Conservation (phyloP, 2,113 vertebrate species). For the Gambusia holbrooki region DNA sequence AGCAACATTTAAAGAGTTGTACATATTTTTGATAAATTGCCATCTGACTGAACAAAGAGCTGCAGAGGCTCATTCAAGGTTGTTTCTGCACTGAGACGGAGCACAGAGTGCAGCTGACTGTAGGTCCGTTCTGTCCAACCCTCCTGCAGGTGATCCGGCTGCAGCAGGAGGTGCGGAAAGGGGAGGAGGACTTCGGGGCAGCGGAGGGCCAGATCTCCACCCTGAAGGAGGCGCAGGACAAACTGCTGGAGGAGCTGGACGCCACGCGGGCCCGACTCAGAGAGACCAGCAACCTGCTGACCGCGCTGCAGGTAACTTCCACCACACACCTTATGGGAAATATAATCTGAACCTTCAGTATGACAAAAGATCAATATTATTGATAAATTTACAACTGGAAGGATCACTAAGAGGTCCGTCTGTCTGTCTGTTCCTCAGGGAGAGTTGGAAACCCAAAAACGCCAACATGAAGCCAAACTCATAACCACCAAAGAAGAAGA, state of each 20-base stretch:
- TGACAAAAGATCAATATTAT: too few species aligned
- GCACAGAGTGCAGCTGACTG: neutral
- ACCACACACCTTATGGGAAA: too few species aligned
- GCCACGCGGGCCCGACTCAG: slow-evolving; percentile 87
- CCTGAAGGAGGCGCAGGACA: slow-evolving; percentile 93
- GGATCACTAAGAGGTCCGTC: neutral
- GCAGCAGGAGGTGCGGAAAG: slow-evolving; percentile 88
- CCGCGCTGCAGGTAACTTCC: slow-evolving; percentile 86
- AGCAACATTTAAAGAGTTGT: neutral
- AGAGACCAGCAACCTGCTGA: slow-evolving; percentile 93
- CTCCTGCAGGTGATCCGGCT: slow-evolving; percentile 84
- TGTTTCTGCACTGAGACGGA: slow-evolving; percentile 24
- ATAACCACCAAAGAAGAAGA: slow-evolving; percentile 91
- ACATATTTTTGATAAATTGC: slow-evolving; percentile 16
- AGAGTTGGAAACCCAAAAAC: slow-evolving; percentile 90
- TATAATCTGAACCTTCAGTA: too few species aligned
- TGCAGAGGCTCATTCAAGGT: slow-evolving; percentile 31
- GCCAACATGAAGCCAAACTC: slow-evolving; percentile 89
- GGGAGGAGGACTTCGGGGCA: slow-evolving; percentile 87
- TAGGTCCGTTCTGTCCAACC: neutral
- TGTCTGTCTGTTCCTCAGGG: slow-evolving; percentile 75
- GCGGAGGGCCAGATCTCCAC: slow-evolving; percentile 91
- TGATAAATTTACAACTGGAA: neutral
- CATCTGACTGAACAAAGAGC: slow-evolving; percentile 9
- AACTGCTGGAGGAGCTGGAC: slow-evolving; percentile 93